Percentiles rank a stretch among this genome's conserved stretches.
These are phyloP conservation scores for Xylocopa sonorina DNA, from an alignment of 1,140 invertebrate genomes.

Conservation along the genomic window DNA sequence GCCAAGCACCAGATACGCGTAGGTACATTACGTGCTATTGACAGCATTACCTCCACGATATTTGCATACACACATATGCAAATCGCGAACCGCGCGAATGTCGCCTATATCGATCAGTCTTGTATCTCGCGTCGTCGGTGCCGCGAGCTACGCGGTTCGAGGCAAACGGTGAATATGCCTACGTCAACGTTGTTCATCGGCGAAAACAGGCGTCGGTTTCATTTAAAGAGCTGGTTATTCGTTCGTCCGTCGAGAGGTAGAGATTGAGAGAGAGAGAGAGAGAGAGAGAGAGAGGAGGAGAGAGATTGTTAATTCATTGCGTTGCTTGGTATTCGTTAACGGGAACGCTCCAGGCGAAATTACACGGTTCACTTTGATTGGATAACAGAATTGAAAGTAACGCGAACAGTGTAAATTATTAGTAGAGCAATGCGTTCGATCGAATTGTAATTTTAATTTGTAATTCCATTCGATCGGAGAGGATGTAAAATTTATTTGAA, in stretches of 20 bases:
- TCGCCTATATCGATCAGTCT: constrained; percentile 38
- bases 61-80: constrained; percentile 47
- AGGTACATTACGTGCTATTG: constrained; percentile 40
- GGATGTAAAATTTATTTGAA: too few relatives aligned
- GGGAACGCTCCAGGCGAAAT: too few relatives aligned
- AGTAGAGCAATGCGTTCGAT: too few relatives aligned
- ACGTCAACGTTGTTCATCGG: constrained; percentile 4
- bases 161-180: constrained; percentile 21
- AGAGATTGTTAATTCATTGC: neutral
- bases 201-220: neutral
- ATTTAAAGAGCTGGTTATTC: neutral
- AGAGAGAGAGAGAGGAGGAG: too few relatives aligned
- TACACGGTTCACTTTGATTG: too few relatives aligned
- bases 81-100: constrained; percentile 31
- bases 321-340: neutral
- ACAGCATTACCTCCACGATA: constrained; percentile 31
- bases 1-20: constrained; percentile 12
- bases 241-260: too few relatives aligned
- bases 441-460: too few relatives aligned
- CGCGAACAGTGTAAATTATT: too few relatives aligned
- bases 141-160: constrained; percentile 10
- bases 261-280: too few relatives aligned
- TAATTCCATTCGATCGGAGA: too few relatives aligned
- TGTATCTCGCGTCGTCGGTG: constrained; percentile 10
- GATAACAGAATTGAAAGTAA: too few relatives aligned